Evolutionary conservation across 2,888 invertebrate genomes (phyloP).

Genomic region (Callimorpha dominula): DNA sequence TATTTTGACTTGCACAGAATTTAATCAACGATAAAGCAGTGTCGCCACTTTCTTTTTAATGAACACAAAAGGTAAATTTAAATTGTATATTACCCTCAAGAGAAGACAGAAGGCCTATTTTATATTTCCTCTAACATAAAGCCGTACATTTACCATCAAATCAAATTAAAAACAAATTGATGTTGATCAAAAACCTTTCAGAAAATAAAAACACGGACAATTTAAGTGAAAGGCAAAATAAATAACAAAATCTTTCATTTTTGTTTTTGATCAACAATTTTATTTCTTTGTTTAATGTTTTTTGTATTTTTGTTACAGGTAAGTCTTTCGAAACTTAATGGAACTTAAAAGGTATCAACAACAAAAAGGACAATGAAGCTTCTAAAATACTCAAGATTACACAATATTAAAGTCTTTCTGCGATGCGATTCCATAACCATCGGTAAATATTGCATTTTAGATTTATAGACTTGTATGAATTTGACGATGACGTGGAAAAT

Average conservation of each 20-base stretch:
- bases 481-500: too few species aligned
- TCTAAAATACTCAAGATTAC: background rate
- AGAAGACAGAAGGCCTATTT: background rate
- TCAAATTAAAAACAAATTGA: conserved; percentile 33
- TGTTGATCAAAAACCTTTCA: conserved; percentile 39
- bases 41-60: background rate
- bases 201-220: conserved; percentile 19
- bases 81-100: background rate
- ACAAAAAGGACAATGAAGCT: background rate
- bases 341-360: conserved; percentile 10
- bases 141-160: conserved; percentile 13
- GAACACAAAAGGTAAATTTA: background rate
- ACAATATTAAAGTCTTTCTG: background rate
- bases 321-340: conserved; percentile 30
- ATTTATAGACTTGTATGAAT: too few species aligned
- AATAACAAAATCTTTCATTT: conserved; percentile 14
- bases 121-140: background rate
- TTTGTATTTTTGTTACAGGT: conserved; percentile 39
- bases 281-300: conserved; percentile 31
- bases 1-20: background rate
- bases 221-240: conserved; percentile 1
- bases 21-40: background rate
- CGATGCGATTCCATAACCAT: background rate
- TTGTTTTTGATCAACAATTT: conserved; percentile 12
- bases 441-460: too few species aligned